phyloP scores from a whole-genome alignment of 2,888 invertebrate genomes.

The Pteria penguin region DNA sequence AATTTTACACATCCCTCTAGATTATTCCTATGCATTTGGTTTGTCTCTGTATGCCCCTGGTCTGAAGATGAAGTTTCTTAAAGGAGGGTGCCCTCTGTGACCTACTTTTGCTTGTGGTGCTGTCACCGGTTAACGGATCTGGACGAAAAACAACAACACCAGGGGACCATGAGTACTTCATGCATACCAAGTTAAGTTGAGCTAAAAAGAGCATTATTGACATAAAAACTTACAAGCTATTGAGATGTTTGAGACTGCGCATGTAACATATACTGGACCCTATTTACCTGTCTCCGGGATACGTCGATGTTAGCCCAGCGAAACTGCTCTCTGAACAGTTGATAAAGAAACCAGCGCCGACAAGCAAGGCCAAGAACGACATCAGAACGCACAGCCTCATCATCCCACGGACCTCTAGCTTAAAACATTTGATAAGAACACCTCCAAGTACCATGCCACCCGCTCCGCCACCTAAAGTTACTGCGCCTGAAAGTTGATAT shows the following conservation, averaged over 20 bases:
- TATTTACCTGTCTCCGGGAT: slow-evolving; percentile 30
- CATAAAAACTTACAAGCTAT: not conserved
- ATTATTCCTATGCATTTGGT: no score
- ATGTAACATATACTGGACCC: not conserved
- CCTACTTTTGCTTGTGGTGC: no score
- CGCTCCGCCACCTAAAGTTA: slow-evolving; percentile 65
- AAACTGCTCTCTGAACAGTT: slow-evolving; percentile 50
- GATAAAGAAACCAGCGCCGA: slow-evolving; percentile 55
- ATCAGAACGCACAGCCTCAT: slow-evolving; percentile 52
- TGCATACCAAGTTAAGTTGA: no score
- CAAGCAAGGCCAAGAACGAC: slow-evolving; percentile 42
- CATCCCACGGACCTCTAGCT: slow-evolving; percentile 59
- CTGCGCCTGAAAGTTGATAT: slow-evolving; percentile 63
- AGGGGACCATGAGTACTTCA: no score
- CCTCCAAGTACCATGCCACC: slow-evolving; percentile 68
- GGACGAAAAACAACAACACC: no score
- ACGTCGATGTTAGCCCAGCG: slow-evolving; percentile 51
- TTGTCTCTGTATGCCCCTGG: no score
- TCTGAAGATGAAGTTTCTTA: no score
- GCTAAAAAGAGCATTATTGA: no score
- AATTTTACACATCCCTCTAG: no score
- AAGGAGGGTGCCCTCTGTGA: no score
- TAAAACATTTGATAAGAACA: slow-evolving; percentile 56
- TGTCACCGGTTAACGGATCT: no score
- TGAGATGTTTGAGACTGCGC: not conserved